phyloP scores from a whole-genome alignment of 2,113 vertebrate genomes.

The Rallus limicola region DNA sequence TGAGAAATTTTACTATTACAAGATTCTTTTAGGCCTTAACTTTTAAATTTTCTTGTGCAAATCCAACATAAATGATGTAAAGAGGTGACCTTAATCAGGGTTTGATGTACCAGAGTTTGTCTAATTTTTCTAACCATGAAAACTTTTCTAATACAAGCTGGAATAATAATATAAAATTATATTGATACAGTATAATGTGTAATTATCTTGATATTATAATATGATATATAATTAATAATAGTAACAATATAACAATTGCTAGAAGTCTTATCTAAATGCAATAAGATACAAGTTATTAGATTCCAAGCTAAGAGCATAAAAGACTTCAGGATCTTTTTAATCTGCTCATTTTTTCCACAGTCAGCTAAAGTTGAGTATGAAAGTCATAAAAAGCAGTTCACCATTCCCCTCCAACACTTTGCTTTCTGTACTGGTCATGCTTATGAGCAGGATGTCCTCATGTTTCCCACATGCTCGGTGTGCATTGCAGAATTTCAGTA shows the following conservation, averaged over 20 bases:
- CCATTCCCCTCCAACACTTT: not conserved
- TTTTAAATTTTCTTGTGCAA: not conserved
- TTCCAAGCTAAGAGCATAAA: not conserved
- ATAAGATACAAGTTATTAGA: not conserved
- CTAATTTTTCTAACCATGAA: not conserved
- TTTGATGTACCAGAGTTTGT: not conserved
- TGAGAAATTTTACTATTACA: not conserved
- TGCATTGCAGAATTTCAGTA: not conserved
- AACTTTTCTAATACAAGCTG: not conserved
- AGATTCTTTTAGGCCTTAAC: not conserved
- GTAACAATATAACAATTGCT: not conserved
- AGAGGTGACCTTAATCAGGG: not conserved
- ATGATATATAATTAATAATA: not conserved
- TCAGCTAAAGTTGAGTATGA: not conserved
- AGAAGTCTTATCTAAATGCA: not conserved
- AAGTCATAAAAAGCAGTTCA: not conserved
- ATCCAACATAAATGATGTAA: not conserved
- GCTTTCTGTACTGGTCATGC: fast-evolving
- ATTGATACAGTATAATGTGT: not conserved
- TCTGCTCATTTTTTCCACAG: not conserved
- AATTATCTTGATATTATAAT: not conserved
- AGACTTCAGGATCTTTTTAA: not conserved
- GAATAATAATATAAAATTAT: not conserved
- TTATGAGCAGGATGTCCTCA: not conserved
- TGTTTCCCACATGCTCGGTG: fast-evolving